Conservation (phyloP, 2,888 invertebrate species). For the Orthonevra nobilis region DNA sequence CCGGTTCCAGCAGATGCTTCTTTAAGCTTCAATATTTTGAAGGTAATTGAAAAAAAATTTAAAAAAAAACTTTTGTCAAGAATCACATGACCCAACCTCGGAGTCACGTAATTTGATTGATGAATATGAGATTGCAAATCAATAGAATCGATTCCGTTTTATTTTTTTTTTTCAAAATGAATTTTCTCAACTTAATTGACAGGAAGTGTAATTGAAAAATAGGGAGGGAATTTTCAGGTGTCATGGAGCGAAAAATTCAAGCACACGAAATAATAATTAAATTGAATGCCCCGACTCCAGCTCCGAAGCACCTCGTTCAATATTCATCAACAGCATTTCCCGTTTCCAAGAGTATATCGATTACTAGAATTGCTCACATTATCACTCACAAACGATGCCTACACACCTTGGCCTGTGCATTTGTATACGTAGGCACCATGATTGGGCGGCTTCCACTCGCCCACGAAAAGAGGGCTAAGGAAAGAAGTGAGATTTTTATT, state of each 20-base stretch:
- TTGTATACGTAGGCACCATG: too few relatives aligned
- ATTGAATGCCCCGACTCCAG: background rate
- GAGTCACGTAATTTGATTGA: background rate
- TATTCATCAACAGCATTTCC: background rate
- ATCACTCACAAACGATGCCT: background rate
- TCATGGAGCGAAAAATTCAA: conserved; percentile 1
- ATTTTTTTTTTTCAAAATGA: too few relatives aligned
- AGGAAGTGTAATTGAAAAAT: background rate
- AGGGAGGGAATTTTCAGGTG: background rate
- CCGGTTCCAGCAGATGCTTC: too few relatives aligned
- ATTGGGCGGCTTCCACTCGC: background rate
- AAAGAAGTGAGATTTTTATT: background rate
- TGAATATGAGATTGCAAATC: background rate
- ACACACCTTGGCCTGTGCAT: background rate
- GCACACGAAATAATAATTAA: conserved; percentile 1
- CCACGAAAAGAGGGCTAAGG: too few relatives aligned
- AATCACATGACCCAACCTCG: too few relatives aligned
- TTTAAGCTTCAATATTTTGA: too few relatives aligned
- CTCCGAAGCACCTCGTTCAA: background rate
- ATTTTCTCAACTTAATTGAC: conserved; percentile 1
- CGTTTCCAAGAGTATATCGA: background rate
- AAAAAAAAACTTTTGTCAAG: too few relatives aligned
- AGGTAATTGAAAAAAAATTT: too few relatives aligned
- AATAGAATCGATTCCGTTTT: background rate
- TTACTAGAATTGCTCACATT: background rate